Conservation (phyloP, 2,113 vertebrate species). For the Corythaixoides concolor region DNA sequence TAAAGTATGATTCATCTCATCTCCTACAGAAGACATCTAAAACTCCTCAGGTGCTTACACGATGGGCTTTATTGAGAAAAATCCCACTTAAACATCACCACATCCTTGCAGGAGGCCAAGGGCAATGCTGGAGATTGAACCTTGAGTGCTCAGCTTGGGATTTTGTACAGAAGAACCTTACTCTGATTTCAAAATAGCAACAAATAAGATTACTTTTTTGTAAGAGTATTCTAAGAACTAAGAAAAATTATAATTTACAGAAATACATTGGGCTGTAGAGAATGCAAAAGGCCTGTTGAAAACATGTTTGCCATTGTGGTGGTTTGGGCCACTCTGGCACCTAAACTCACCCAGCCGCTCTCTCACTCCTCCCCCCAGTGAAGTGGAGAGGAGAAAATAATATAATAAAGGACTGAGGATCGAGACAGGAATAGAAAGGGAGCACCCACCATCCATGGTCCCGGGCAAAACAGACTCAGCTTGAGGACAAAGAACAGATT, state of each 20-base stretch:
- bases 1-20: constrained; percentile 3
- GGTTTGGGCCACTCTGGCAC: no score
- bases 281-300: neutral
- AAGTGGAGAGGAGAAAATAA: no score
- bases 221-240: neutral
- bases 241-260: neutral
- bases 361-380: no score
- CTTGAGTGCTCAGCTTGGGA: neutral
- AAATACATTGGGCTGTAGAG: neutral
- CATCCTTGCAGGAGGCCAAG: neutral
- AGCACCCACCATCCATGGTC: no score
- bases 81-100: neutral
- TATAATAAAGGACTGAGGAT: no score
- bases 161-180: neutral
- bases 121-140: neutral
- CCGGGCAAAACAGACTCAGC: no score
- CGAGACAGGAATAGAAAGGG: no score
- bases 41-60: neutral
- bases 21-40: neutral
- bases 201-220: accelerated
- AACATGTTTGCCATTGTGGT: accelerated
- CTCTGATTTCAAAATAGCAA: neutral
- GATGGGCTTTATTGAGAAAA: neutral
- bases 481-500: no score
- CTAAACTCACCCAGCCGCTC: no score